These are phyloP conservation scores for Drosophila nebulosa DNA, from an alignment of 1,140 invertebrate genomes.

Conservation along the genomic window DNA sequence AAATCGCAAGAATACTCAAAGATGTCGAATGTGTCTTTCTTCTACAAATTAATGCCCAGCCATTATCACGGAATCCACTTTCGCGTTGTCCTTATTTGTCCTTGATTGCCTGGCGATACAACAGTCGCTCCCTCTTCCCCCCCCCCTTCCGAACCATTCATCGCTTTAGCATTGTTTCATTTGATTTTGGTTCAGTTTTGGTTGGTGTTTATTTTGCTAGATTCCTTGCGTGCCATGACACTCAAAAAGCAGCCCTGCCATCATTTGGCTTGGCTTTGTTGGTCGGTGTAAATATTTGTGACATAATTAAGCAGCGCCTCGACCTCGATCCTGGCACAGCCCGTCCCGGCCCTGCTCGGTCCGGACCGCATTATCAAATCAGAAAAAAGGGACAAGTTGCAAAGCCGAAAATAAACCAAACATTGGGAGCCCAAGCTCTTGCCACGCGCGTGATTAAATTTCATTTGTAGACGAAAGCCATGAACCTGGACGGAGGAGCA, in stretches of 20 bases:
- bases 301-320: constrained; percentile 68
- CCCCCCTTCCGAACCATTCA: neutral
- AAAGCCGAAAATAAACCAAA: constrained; percentile 73
- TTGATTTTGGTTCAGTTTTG: constrained; percentile 56
- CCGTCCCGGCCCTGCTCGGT: constrained; percentile 1
- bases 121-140: neutral
- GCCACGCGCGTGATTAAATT: constrained; percentile 72
- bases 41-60: constrained; percentile 63
- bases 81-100: constrained; percentile 61
- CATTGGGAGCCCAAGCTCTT: constrained; percentile 44
- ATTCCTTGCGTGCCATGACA: constrained; percentile 69
- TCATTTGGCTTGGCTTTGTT: constrained; percentile 9
- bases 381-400: constrained; percentile 48
- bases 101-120: constrained; percentile 53
- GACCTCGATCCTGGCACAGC: constrained; percentile 35
- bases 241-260: constrained; percentile 41
- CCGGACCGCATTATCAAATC: constrained; percentile 55
- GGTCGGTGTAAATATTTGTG: constrained; percentile 74
- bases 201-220: constrained; percentile 50
- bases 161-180: constrained; percentile 34
- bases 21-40: constrained; percentile 37
- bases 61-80: constrained; percentile 69
- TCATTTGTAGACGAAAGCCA: constrained; percentile 67
- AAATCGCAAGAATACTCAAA: constrained; percentile 12
- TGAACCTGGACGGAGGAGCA: constrained; percentile 26